These are phyloP conservation scores for Araneus ventricosus DNA, from an alignment of 1,140 invertebrate genomes.

Conservation along the genomic window DNA sequence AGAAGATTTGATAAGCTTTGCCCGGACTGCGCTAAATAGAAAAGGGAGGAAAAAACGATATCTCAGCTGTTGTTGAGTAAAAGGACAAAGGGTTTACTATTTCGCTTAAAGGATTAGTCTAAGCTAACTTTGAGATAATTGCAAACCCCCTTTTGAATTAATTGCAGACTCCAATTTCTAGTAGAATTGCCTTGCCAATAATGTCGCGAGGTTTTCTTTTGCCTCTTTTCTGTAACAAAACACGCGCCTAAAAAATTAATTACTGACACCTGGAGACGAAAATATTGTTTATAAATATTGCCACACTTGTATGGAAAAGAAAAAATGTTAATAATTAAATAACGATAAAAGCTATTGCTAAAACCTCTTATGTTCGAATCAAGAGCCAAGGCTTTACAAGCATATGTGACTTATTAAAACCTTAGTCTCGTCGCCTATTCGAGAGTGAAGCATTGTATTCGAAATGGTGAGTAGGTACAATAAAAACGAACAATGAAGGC, in stretches of 20 bases:
- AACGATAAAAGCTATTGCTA: constrained; percentile 33
- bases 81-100: constrained; percentile 74
- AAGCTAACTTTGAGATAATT: constrained; percentile 75
- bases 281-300: constrained; percentile 75
- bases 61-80: constrained; percentile 70
- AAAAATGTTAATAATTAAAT: constrained; percentile 65
- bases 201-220: constrained; percentile 64
- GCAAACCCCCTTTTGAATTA: constrained; percentile 74
- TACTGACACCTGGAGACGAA: constrained; percentile 70
- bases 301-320: neutral
- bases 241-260: constrained; percentile 71
- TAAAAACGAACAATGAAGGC: constrained; percentile 33
- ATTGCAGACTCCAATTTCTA: constrained; percentile 73
- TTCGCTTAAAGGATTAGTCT: constrained; percentile 73
- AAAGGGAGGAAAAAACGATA: constrained; percentile 69
- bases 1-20: constrained; percentile 74
- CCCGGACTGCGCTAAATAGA: constrained; percentile 66
- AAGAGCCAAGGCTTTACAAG: constrained; percentile 4
- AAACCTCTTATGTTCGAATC: constrained; percentile 44
- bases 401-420: constrained; percentile 46
- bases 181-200: constrained; percentile 62
- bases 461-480: neutral
- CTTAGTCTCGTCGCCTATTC: neutral
- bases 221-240: constrained; percentile 58
- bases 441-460: neutral